These are phyloP conservation scores for Belonocnema kinseyi DNA, from an alignment of 1,140 invertebrate species.

Conservation along the genomic window DNA sequence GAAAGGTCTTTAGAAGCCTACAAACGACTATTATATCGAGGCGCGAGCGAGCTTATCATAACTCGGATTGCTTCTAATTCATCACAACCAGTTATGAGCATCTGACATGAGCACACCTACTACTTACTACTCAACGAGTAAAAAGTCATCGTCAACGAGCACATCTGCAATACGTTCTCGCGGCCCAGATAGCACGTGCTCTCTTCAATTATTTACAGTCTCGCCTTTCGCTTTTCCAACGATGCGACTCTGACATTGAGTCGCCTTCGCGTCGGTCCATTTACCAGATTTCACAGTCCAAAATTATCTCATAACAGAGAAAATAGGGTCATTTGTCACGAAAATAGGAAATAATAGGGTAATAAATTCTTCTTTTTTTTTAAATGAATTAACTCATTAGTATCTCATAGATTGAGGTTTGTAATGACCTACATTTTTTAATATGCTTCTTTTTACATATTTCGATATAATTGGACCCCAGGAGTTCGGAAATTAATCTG, in stretches of 20 bases:
- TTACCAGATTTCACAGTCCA: too few relatives aligned
- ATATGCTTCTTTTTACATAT: too few relatives aligned
- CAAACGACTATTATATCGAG: conserved; percentile 15
- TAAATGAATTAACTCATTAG: too few relatives aligned
- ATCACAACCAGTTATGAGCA: neutral
- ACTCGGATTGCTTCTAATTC: conserved; percentile 29
- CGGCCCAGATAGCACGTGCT: conserved; percentile 24
- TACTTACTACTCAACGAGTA: conserved; percentile 2
- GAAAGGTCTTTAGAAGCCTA: conserved; percentile 2
- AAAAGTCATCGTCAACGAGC: neutral
- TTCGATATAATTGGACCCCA: too few relatives aligned
- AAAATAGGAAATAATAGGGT: too few relatives aligned
- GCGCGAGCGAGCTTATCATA: conserved; percentile 22
- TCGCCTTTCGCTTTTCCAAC: neutral
- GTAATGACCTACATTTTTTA: too few relatives aligned
- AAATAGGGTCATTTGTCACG: too few relatives aligned
- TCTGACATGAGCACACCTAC: too few relatives aligned
- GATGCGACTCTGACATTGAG: conserved; percentile 22
- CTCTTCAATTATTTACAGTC: conserved; percentile 26
- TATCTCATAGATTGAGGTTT: too few relatives aligned
- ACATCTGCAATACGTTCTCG: conserved; percentile 27
- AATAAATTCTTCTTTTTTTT: too few relatives aligned
- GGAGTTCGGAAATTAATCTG: too few relatives aligned
- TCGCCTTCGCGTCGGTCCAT: neutral
- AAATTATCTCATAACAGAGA: too few relatives aligned